phyloP scores from a whole-genome alignment of 2,113 vertebrate species.

The Epinephelus fuscoguttatus region DNA sequence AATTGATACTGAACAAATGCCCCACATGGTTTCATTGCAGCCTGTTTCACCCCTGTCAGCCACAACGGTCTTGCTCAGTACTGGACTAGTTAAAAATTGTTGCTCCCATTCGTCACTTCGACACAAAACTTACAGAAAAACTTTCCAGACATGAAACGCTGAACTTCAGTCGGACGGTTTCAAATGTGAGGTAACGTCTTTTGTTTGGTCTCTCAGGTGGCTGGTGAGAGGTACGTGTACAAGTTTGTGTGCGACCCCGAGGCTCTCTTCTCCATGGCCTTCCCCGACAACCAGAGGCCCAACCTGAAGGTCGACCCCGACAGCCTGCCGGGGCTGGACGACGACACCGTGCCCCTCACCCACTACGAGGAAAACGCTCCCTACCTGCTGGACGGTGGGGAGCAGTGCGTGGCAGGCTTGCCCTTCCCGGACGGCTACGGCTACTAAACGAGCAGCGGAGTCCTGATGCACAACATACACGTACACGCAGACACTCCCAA shows the following conservation, averaged over 20 bases:
- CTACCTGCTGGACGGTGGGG: slow-evolving; percentile 90
- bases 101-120: too few relatives aligned
- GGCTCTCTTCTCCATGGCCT: slow-evolving; percentile 97
- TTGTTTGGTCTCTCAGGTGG: slow-evolving; percentile 84
- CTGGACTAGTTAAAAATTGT: too few relatives aligned
- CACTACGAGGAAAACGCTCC: slow-evolving; percentile 91
- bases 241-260: slow-evolving; percentile 98
- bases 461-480: slow-evolving; percentile 15
- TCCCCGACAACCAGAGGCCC: slow-evolving; percentile 96
- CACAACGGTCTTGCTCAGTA: too few relatives aligned
- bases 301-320: slow-evolving; percentile 93
- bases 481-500: slow-evolving; percentile 55
- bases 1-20: too few relatives aligned
- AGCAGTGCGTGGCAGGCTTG: slow-evolving; percentile 88
- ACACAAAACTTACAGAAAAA: too few relatives aligned
- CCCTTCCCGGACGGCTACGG: slow-evolving; percentile 91
- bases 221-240: slow-evolving; percentile 95
- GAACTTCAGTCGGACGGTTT: too few relatives aligned
- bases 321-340: slow-evolving; percentile 83
- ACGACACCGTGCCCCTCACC: slow-evolving; percentile 92
- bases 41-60: too few relatives aligned
- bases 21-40: too few relatives aligned
- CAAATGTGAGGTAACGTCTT: not conserved
- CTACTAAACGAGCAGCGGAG: slow-evolving; percentile 82
- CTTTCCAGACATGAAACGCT: too few relatives aligned